Base-by-base conservation (phyloP, 2,797 vertebrate genomes). In the Prionace glauca region DNA sequence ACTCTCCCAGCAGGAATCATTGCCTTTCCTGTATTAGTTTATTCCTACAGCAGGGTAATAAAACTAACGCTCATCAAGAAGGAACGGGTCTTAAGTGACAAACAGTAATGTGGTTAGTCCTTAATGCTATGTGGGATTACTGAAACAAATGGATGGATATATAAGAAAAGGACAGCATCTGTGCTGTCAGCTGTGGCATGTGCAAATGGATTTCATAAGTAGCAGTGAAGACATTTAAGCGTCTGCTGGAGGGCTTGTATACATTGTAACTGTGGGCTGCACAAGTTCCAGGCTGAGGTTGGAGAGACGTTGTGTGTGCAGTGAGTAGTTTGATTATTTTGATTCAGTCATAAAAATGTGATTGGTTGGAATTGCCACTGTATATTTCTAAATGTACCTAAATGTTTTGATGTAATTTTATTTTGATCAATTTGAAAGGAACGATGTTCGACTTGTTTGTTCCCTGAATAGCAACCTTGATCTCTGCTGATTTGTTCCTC, bases 181-280 rank as follows among this genome's bases (percentile, higher is more conserved):
- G 93, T 95, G 71, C 71, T 95, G 93, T 95, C 93, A 95, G 93
- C 93, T 95, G 93, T 95, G 93, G 69, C 71, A 95, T 77, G 93
- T 95, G 93, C 93, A 95, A 95, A 95, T 95, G 93, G 93, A 95
- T 95, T 95, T 95, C 93, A 95, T 95, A 95, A 95, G 93, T 95
- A 74, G 67, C 71, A 95, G 93, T 95, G 93, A 95, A 95, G 71
- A 95, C 71, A 95, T 95, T 95, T 95, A 77, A 95, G 71, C 93
- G 72, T 74, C 71, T 95, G 93, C 93, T 95, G 71, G 93, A 95
- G 93, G 93, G 93, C 93, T 77, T 95, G 93, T 95, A 72, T 95
- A 77, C 71, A 95, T 95, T 95, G 93, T 77, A 95, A 95, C 93
- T 95, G 69, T 94, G 67, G 45, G 45, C 93, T 74, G 71, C 93